phyloP scores from a whole-genome alignment of 2,888 invertebrate genomes.

The Hydrotaea cyrtoneurina region DNA sequence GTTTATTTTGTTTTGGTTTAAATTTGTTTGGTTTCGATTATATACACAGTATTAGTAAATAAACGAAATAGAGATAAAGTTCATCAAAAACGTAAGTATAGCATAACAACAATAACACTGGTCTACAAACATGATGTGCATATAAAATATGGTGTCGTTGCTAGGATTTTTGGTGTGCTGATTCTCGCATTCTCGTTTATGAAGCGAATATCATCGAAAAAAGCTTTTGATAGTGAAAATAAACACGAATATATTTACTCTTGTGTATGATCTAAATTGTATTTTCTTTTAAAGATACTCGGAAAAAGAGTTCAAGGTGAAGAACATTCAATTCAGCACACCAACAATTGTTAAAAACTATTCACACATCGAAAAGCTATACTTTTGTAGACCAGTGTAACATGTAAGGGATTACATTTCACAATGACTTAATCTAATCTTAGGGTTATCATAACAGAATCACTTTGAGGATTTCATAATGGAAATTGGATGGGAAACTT shows the following conservation, averaged over 20 bases:
- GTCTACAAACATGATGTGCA: background rate
- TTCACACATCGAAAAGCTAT: background rate
- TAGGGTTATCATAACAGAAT: background rate
- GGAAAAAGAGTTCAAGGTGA: too few relatives aligned
- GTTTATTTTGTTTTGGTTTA: constrained; percentile 53
- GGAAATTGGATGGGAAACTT: constrained; percentile 76
- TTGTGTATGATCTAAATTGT: too few relatives aligned
- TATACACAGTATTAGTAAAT: constrained; percentile 37
- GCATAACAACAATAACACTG: background rate
- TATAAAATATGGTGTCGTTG: too few relatives aligned
- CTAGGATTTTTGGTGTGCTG: background rate
- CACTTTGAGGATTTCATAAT: background rate
- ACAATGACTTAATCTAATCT: background rate
- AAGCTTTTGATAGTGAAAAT: too few relatives aligned
- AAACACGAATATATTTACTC: too few relatives aligned
- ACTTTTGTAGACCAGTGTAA: constrained; percentile 1
- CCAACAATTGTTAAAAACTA: background rate
- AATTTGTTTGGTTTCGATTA: background rate
- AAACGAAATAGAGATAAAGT: constrained; percentile 33
- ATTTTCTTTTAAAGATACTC: too few relatives aligned
- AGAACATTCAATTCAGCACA: background rate
- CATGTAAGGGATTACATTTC: background rate
- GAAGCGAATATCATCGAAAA: too few relatives aligned
- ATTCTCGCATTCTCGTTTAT: too few relatives aligned
- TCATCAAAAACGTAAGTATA: constrained; percentile 1